A percentile compares a stretch with the other conserved stretches of the same genome.
phyloP scores from a whole-genome alignment of 2,113 vertebrate genomes.

The Eudyptes chrysolophus region DNA sequence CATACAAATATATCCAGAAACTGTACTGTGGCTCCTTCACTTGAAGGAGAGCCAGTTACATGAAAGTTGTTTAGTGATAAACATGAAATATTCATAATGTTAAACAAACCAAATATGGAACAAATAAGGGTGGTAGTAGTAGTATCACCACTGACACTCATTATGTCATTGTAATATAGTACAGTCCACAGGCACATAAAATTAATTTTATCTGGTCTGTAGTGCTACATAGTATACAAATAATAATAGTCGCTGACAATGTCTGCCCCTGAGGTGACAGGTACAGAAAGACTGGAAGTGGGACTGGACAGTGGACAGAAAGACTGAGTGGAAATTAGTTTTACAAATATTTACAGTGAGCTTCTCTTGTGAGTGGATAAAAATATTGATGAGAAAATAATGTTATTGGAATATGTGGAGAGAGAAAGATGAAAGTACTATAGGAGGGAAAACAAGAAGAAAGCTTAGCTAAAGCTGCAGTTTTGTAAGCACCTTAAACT shows the following conservation, averaged over 20 bases:
- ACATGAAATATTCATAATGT: background rate
- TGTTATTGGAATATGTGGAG: background rate
- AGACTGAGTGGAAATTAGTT: background rate
- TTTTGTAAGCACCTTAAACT: background rate
- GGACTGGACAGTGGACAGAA: background rate
- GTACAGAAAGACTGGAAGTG: background rate
- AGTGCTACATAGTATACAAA: background rate
- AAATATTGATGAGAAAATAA: background rate
- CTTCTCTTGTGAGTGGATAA: background rate
- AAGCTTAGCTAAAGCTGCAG: background rate
- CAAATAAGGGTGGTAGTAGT: background rate
- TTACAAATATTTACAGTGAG: background rate
- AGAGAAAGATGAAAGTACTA: no score
- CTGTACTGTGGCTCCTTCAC: background rate
- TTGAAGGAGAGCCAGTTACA: background rate
- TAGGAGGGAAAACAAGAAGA: background rate
- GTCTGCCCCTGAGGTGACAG: background rate
- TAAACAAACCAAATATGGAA: background rate
- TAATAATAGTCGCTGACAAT: background rate
- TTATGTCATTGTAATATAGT: background rate
- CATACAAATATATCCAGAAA: background rate
- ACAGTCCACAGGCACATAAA: background rate
- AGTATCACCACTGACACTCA: background rate
- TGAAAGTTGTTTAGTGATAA: background rate
- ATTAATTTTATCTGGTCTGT: background rate